phyloP scores from a whole-genome alignment of 2,797 vertebrate species.

The Agapornis canus region DNA sequence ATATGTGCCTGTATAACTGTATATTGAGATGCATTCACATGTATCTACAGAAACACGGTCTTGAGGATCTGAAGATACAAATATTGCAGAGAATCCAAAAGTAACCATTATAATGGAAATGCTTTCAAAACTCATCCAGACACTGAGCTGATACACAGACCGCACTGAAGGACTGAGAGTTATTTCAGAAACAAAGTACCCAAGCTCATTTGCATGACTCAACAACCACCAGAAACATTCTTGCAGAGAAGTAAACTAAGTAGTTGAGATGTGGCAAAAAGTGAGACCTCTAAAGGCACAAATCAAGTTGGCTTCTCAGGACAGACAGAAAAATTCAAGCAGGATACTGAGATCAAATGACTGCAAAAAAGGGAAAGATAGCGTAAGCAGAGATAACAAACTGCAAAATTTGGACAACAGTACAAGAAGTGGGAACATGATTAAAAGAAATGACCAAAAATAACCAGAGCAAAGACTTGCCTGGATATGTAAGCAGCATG shows the following conservation, averaged over 20 bases:
- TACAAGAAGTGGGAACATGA: neutral
- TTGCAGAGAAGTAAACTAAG: neutral
- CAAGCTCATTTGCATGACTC: neutral
- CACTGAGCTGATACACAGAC: neutral
- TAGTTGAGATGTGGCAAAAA: neutral
- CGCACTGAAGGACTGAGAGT: rapidly evolving
- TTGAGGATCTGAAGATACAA: neutral
- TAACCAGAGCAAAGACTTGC: neutral
- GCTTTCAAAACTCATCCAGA: neutral
- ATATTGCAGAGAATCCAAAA: neutral
- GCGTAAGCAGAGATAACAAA: neutral
- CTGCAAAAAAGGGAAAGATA: neutral
- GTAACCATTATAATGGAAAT: neutral
- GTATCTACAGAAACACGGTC: neutral
- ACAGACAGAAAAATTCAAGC: neutral
- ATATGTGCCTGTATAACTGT: rapidly evolving
- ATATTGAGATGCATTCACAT: neutral
- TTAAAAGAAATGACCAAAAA: neutral
- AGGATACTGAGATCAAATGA: neutral
- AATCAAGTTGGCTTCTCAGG: neutral
- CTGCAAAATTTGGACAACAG: neutral
- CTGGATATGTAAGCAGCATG: neutral
- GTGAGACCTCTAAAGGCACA: neutral
- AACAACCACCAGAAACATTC: neutral
- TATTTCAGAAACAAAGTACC: neutral